phyloP scores from a whole-genome alignment of 2,888 invertebrate genomes.

The Myopa tessellatipennis region DNA sequence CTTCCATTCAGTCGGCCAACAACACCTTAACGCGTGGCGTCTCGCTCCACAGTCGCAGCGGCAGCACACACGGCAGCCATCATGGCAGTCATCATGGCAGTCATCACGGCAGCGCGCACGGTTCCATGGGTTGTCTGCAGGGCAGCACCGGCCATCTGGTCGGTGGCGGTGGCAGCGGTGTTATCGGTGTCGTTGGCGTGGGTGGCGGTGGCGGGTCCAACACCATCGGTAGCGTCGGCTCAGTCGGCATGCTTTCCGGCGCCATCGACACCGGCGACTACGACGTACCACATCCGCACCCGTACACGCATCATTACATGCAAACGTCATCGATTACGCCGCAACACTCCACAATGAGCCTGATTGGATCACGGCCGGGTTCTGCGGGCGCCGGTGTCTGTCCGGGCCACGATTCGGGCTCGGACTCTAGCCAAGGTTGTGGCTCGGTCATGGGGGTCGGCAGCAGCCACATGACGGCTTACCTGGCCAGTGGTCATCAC shows the following conservation, averaged over 20 bases:
- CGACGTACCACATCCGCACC: constrained; percentile 69
- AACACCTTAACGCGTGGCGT: constrained; percentile 68
- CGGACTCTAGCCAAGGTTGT: constrained; percentile 67
- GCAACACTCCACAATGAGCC: constrained; percentile 66
- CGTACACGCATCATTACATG: constrained; percentile 69
- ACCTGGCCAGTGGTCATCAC: constrained; percentile 46
- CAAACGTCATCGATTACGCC: constrained; percentile 68
- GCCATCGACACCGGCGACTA: constrained; percentile 68
- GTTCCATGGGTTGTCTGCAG: constrained; percentile 62
- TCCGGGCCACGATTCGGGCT: constrained; percentile 67
- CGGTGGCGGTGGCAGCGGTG: constrained; percentile 52
- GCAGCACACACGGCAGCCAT: constrained; percentile 61
- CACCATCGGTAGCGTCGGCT: constrained; percentile 57
- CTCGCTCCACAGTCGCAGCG: constrained; percentile 65
- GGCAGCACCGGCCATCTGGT: constrained; percentile 55
- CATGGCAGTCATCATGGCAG: constrained; percentile 59
- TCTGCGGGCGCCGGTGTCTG: constrained; percentile 65
- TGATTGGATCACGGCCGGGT: constrained; percentile 64
- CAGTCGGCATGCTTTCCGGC: constrained; percentile 65
- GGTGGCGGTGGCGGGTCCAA: constrained; percentile 48
- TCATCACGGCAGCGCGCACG: constrained; percentile 54
- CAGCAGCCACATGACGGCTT: constrained; percentile 54
- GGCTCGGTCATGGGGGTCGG: constrained; percentile 65
- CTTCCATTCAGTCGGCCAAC: constrained; percentile 69
- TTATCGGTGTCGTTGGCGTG: constrained; percentile 47